Conservation (phyloP, 2,888 invertebrate species). For the Lithophane semibrunnea region DNA sequence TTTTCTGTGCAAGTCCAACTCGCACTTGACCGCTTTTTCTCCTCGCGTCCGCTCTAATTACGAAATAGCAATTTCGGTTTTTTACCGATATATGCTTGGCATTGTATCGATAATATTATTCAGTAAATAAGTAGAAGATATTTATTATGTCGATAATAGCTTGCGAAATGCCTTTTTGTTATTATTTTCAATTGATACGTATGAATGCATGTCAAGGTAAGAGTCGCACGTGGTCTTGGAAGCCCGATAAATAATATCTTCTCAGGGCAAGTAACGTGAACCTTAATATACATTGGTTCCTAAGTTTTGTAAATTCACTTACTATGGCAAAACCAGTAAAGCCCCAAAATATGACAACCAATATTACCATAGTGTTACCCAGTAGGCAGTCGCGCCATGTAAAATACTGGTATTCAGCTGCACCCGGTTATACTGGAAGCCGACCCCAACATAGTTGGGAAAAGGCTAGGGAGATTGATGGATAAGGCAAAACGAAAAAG, state of each 20-base stretch:
- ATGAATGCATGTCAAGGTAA: constrained; percentile 83
- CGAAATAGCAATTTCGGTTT: constrained; percentile 78
- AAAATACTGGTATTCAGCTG: too few species aligned
- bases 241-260: constrained; percentile 41
- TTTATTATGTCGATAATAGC: constrained; percentile 73
- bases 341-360: too few species aligned
- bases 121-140: constrained; percentile 53
- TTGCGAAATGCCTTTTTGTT: constrained; percentile 78
- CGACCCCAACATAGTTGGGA: too few species aligned
- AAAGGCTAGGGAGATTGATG: too few species aligned
- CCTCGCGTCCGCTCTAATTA: constrained; percentile 73
- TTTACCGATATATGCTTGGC: constrained; percentile 70
- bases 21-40: constrained; percentile 48
- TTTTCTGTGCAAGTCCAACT: not conserved
- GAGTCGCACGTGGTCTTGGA: constrained; percentile 61
- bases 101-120: constrained; percentile 35
- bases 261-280: constrained; percentile 31
- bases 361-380: too few species aligned
- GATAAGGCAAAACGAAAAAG: too few species aligned
- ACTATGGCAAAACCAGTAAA: not conserved
- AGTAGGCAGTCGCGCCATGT: too few species aligned
- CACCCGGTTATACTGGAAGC: too few species aligned
- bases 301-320: not conserved
- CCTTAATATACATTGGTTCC: constrained; percentile 33
- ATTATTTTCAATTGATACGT: constrained; percentile 65